Percentiles rank a stretch among this genome's conserved stretches.
These are phyloP conservation scores for Drosophila suboccidentalis DNA, from an alignment of 2,888 invertebrate species.

Conservation along the genomic window DNA sequence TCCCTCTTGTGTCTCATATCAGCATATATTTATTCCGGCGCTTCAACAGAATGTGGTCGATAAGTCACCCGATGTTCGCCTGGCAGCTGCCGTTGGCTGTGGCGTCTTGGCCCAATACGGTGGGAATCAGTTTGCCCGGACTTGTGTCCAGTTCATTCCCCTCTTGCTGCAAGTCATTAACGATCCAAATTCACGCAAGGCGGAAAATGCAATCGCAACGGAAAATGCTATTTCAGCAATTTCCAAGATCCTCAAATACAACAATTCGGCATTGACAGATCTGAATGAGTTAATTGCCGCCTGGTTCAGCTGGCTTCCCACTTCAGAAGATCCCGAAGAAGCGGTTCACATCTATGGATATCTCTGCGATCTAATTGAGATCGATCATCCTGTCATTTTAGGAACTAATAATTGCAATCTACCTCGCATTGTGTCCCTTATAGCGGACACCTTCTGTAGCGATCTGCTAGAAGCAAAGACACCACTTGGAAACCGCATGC, in stretches of 20 bases:
- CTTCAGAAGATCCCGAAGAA: constrained; percentile 98
- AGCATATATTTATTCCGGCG: constrained; percentile 94
- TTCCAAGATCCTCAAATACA: constrained; percentile 98
- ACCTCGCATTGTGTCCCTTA: constrained; percentile 93
- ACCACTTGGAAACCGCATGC: constrained; percentile 92
- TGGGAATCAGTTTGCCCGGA: constrained; percentile 90
- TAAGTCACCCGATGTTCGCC: constrained; percentile 95
- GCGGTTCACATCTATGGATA: constrained; percentile 98
- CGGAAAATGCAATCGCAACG: constrained; percentile 95
- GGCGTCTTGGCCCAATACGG: constrained; percentile 96
- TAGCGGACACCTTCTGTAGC: constrained; percentile 95
- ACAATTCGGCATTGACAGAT: constrained; percentile 91
- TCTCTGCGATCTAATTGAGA: constrained; percentile 97
- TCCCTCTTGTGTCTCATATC: constrained; percentile 94
- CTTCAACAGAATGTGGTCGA: constrained; percentile 93
- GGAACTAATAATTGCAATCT: constrained; percentile 95
- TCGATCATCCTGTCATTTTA: constrained; percentile 94
- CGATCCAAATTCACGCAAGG: constrained; percentile 91
- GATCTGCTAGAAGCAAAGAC: constrained; percentile 92
- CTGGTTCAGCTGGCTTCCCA: constrained; percentile 98
- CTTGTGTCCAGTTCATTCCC: constrained; percentile 94
- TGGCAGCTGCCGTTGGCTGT: constrained; percentile 98
- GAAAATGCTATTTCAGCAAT: constrained; percentile 99
- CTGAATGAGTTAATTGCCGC: constrained; percentile 94
- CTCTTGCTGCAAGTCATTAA: constrained; percentile 93